A percentile compares a stretch with the other conserved stretches of the same genome.
phyloP scores from a whole-genome alignment of 2,888 invertebrate genomes.

The Sarcophaga carnaria region DNA sequence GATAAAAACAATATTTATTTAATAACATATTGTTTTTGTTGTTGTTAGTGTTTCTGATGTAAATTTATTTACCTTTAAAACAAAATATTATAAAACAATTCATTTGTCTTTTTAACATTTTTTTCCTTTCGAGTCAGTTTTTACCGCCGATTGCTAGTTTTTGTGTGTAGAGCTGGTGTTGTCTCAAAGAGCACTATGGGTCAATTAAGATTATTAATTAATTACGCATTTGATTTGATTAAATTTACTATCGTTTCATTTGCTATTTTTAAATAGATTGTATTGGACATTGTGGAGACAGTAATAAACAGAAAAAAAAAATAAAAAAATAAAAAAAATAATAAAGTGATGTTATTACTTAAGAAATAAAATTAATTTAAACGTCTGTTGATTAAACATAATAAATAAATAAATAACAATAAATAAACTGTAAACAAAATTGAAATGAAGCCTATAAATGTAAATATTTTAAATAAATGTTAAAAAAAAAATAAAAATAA shows the following conservation, averaged over 20 bases:
- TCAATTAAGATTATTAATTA: background rate
- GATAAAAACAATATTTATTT: no score
- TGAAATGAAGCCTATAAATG: constrained; percentile 11
- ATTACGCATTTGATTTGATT: background rate
- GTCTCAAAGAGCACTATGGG: background rate
- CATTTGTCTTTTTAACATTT: no score
- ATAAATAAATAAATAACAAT: background rate
- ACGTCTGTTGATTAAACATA: background rate
- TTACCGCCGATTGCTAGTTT: background rate
- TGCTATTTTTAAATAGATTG: background rate
- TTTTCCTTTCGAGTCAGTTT: no score
- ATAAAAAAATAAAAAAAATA: background rate
- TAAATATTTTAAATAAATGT: background rate
- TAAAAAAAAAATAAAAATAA: background rate
- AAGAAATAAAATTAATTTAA: background rate
- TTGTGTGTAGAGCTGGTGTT: background rate
- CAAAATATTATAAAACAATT: no score
- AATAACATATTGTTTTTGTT: no score
- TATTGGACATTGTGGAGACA: no score
- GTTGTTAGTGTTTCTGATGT: no score
- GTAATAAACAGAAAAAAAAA: background rate
- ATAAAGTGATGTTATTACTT: background rate
- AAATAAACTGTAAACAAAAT: constrained; percentile 2
- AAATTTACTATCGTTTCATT: background rate
- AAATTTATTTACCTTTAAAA: no score